These are phyloP conservation scores for Drosophila paranaensis DNA, from an alignment of 2,888 invertebrate species.

Conservation along the genomic window DNA sequence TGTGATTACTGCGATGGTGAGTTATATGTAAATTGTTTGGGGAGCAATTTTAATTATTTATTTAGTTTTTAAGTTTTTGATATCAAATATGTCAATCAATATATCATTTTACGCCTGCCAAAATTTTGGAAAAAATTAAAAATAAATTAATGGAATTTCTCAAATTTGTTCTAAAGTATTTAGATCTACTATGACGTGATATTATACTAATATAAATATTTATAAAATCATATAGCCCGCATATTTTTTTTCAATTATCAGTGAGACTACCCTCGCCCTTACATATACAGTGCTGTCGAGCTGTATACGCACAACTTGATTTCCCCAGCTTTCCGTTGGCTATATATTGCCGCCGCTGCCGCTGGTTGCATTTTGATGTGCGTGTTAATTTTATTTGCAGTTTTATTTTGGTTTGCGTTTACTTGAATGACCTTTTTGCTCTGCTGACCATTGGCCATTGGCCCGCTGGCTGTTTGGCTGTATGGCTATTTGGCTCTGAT, in stretches of 20 bases:
- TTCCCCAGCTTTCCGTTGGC: neutral
- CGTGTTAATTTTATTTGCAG: constrained; percentile 66
- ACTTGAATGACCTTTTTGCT: constrained; percentile 61
- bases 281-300: neutral
- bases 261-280: neutral
- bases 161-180: no score
- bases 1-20: no score
- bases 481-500: constrained; percentile 30
- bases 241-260: neutral
- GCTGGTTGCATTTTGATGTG: constrained; percentile 50
- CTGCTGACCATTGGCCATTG: constrained; percentile 37
- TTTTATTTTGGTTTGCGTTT: constrained; percentile 60
- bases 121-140: no score
- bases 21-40: no score
- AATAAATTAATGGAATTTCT: no score
- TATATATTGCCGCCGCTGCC: neutral
- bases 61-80: no score
- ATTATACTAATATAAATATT: no score
- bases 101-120: no score
- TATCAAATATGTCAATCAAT: no score
- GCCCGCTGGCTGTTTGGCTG: constrained; percentile 24
- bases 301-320: neutral
- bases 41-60: no score
- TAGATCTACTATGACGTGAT: no score
- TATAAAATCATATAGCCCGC: no score